Evolutionary conservation across 2,113 vertebrate genomes (phyloP), one percentile per base, ranked within the genome.

Genomic region (Thinocorus orbignyianus): DNA sequence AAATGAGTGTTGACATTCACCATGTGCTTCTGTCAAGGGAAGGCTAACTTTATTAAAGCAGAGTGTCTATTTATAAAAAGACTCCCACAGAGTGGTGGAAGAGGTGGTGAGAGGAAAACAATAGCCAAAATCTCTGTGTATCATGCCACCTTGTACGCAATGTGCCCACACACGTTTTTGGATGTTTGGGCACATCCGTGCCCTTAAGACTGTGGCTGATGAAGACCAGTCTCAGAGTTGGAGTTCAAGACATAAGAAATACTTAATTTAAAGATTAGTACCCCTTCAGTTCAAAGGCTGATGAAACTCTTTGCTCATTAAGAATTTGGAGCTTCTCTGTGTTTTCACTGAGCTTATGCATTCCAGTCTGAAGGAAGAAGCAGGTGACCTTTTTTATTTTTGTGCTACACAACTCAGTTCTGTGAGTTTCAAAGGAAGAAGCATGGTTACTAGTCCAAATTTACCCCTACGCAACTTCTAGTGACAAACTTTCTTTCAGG

Each of bases 331-430:
- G 9, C 33, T 71, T 9, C 28, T 41, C 22, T 65, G 28, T 76
- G 42, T 65, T 71, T 71, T 41, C 33, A 35, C 44, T 81, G 26
- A 70, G 26, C 13, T 68, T 69, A 42, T n/a, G 5, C 31, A 49
- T 88, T 78, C 78, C 44, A 65, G 33, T 46, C 33, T 71, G 78
- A 65, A 92, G 51, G 71, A 78, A 82, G 49, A 71, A 52, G 17
- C 28, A 46, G 28, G 11, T 52, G 23, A 17, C 1, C 15, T 6
- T 6, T 13, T 44, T 0, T 0, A 16, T 58, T 62, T 71, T 71
- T 65, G 64, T 44, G 11, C 33, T 52, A 44, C 37, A 26, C 39
- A 52, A 26, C 19, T 70, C 4, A 2, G 33, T 24, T 83, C 37
- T 58, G 51, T 58, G 51, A 71, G 19, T 33, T 78, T 35, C 24